Conservation (phyloP, 2,113 vertebrate genomes). For the Alethe diademata region DNA sequence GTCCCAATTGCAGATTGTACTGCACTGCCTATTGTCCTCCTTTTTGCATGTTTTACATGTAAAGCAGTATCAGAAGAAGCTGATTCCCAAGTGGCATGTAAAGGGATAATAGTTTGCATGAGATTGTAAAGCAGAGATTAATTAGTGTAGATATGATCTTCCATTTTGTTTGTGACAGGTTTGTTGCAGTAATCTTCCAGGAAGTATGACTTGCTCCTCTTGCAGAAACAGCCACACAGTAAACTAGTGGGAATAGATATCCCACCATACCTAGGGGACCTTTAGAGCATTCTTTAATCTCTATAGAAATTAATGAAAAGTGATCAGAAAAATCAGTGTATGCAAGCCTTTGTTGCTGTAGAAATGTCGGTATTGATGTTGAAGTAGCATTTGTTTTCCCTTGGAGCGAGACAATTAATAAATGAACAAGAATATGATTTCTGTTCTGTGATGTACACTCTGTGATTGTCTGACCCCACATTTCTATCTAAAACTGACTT, state of each 20-base stretch:
- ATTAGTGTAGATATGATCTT: not conserved
- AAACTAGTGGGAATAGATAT: not conserved
- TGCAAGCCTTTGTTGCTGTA: not conserved
- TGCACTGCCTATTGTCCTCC: not conserved
- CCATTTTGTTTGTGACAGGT: not conserved
- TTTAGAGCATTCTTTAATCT: not conserved
- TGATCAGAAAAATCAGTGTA: not conserved
- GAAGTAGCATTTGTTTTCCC: not conserved
- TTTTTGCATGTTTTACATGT: not conserved
- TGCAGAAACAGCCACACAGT: not conserved
- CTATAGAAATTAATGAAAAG: not conserved
- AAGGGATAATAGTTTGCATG: not conserved
- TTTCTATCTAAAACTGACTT: not conserved
- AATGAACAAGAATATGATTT: not conserved
- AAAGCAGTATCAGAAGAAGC: not conserved
- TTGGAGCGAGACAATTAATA: not conserved
- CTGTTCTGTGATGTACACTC: not conserved
- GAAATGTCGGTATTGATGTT: not conserved
- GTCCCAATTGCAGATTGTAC: not conserved
- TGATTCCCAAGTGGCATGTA: not conserved
- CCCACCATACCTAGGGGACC: not conserved
- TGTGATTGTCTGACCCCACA: not conserved
- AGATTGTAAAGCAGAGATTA: not conserved
- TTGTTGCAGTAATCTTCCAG: not conserved
- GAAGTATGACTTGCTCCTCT: not conserved